phyloP scores from a whole-genome alignment of 2,113 vertebrate species.

The Saguinus midas region DNA sequence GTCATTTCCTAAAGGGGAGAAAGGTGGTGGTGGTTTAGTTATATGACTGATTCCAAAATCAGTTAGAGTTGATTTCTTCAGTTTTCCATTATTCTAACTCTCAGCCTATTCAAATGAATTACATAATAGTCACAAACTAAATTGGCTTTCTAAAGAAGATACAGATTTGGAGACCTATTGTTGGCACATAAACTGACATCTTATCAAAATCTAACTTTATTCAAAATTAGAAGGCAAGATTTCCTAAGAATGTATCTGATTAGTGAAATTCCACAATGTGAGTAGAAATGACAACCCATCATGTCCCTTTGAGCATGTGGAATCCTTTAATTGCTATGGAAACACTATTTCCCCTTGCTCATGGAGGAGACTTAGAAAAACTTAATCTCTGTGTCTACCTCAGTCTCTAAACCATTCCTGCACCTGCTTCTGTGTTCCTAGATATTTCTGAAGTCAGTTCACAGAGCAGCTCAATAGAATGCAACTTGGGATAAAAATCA shows the following conservation, averaged over 20 bases:
- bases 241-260: constrained; percentile 6
- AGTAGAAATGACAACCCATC: constrained; percentile 19
- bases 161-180: background rate
- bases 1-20: background rate
- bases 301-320: background rate
- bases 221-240: constrained; percentile 21
- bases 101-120: background rate
- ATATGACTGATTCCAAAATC: constrained; percentile 4
- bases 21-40: background rate
- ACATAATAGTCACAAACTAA: background rate
- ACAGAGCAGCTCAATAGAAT: background rate
- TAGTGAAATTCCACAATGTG: constrained; percentile 36
- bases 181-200: background rate
- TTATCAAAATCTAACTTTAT: background rate
- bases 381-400: background rate
- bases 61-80: background rate
- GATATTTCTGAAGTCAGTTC: constrained; percentile 48
- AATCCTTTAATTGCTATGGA: constrained; percentile 32
- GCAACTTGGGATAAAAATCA: background rate
- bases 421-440: background rate
- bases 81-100: constrained; percentile 34
- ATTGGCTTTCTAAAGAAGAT: constrained; percentile 31
- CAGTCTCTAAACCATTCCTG: background rate
- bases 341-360: background rate
- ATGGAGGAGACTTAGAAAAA: background rate